Percentiles rank a stretch among this genome's conserved stretches.
phyloP scores from a whole-genome alignment of 2,113 vertebrate genomes.

The Hemiprocne comata region DNA sequence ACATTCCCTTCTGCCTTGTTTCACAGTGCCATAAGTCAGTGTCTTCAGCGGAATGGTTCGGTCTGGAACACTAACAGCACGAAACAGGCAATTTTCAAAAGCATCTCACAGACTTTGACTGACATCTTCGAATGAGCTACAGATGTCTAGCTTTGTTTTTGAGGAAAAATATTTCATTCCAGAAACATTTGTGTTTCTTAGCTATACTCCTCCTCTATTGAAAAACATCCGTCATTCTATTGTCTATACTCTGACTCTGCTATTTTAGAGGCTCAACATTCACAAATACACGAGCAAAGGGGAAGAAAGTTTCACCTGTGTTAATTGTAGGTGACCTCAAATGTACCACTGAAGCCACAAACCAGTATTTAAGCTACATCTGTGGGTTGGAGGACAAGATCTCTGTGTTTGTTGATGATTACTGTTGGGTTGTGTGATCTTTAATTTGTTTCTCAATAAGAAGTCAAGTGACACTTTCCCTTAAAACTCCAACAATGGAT shows the following conservation, averaged over 20 bases:
- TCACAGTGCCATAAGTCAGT: not conserved
- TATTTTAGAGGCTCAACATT: not conserved
- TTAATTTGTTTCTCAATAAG: conserved; percentile 8
- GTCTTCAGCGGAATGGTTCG: not conserved
- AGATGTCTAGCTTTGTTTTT: not conserved
- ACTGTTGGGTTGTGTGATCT: not conserved
- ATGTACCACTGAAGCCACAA: not conserved
- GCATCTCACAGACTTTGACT: not conserved
- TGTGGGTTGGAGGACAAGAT: not conserved
- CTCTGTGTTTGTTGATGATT: not conserved
- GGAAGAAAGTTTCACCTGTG: not conserved
- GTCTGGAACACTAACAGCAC: not conserved
- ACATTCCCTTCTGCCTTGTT: not conserved
- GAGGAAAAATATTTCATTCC: not conserved
- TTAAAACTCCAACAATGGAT: not conserved
- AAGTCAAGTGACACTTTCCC: not conserved
- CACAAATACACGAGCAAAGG: not conserved
- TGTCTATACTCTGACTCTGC: not conserved
- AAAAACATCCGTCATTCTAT: not conserved
- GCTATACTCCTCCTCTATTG: not conserved
- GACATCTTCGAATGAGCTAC: not conserved
- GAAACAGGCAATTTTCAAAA: not conserved
- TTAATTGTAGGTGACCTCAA: not conserved
- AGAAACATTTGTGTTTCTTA: not conserved
- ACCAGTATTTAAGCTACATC: not conserved